Conservation (phyloP, 2,113 vertebrate species). For the Podarcis muralis region DNA sequence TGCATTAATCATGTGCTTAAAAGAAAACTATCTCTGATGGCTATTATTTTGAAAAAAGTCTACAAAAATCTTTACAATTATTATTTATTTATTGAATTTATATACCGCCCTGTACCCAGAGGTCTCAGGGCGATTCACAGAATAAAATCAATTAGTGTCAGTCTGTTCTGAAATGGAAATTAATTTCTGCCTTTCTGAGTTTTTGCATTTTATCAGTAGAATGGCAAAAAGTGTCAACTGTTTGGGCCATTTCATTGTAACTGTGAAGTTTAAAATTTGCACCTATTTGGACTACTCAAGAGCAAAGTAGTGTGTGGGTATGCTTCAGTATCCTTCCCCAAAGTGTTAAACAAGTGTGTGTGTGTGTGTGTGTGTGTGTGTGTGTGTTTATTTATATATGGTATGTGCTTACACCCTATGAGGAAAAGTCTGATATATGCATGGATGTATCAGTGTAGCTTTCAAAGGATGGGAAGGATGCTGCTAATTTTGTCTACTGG, state of each 20-base stretch:
- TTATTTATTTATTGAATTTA: too few relatives aligned
- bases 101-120: too few relatives aligned
- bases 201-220: neutral
- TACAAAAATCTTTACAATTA: too few relatives aligned
- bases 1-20: neutral
- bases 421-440: too few relatives aligned
- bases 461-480: too few relatives aligned
- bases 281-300: neutral
- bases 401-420: too few relatives aligned
- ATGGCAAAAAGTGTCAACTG: neutral
- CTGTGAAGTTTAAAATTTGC: neutral
- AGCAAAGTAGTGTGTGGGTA: neutral
- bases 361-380: too few relatives aligned
- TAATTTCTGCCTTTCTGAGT: neutral
- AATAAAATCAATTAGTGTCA: neutral
- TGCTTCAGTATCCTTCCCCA: too few relatives aligned
- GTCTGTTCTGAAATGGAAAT: neutral
- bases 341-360: neutral
- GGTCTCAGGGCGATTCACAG: too few relatives aligned
- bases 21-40: neutral
- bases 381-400: too few relatives aligned
- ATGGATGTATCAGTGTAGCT: too few relatives aligned
- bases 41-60: neutral
- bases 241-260: neutral
- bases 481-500: too few relatives aligned